Conservation (phyloP, 2,797 vertebrate genomes). For the Furcifer pardalis region DNA sequence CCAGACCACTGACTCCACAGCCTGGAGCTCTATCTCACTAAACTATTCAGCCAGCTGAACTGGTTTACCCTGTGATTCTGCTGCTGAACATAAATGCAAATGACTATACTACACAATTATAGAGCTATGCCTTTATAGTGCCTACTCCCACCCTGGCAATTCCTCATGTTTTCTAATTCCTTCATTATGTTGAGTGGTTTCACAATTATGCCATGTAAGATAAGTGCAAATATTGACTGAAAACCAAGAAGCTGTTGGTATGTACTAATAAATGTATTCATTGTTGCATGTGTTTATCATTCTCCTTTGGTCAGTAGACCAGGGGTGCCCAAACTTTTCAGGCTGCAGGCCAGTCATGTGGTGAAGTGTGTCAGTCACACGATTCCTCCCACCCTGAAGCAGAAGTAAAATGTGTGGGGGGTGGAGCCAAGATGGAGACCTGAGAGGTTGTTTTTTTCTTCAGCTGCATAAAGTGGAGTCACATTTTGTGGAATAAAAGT, state of each 20-base stretch:
- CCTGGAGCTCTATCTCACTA: no score
- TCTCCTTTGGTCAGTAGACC: slow-evolving; percentile 46
- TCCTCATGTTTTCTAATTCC: background rate
- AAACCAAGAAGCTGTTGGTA: slow-evolving; percentile 47
- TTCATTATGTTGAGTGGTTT: background rate
- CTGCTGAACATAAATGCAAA: background rate
- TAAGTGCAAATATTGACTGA: slow-evolving; percentile 38
- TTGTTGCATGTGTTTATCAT: slow-evolving; percentile 37
- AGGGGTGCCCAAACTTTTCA: no score
- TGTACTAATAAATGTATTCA: slow-evolving; percentile 49
- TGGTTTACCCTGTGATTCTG: background rate
- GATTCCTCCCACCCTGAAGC: no score
- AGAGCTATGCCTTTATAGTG: background rate
- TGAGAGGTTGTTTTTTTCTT: no score
- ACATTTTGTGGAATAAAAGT: no score
- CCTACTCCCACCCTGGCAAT: background rate
- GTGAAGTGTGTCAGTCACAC: no score
- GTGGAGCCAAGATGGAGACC: no score
- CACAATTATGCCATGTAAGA: background rate
- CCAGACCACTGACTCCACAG: no score
- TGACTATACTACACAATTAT: background rate
- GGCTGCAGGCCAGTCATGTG: no score
- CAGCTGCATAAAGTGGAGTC: no score
- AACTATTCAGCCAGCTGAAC: background rate
- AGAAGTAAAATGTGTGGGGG: no score